Percentiles rank a stretch among this genome's conserved stretches.
These are phyloP conservation scores for Neotoxoptera formosana DNA, from an alignment of 1,140 invertebrate species.

Conservation along the genomic window DNA sequence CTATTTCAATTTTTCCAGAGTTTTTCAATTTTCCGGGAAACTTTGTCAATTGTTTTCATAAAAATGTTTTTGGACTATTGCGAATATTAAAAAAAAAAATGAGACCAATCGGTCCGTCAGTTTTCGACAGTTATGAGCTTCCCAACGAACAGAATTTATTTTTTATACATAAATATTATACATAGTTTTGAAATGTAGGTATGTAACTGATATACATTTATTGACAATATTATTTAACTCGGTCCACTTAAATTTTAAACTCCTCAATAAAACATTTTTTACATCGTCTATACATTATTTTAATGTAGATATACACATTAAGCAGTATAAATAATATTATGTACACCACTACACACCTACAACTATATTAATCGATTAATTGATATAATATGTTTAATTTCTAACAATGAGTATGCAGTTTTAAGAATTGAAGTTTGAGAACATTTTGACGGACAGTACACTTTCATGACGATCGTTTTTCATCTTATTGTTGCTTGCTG, in stretches of 20 bases:
- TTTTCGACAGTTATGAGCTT: too few relatives aligned
- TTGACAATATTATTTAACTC: neutral
- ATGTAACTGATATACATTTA: too few relatives aligned
- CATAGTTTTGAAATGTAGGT: too few relatives aligned
- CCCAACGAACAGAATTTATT: too few relatives aligned
- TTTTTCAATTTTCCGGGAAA: too few relatives aligned
- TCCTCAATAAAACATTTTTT: neutral
- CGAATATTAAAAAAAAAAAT: too few relatives aligned
- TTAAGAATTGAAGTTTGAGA: neutral
- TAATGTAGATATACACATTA: neutral
- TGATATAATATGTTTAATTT: neutral
- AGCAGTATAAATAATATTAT: too few relatives aligned
- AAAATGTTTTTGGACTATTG: too few relatives aligned
- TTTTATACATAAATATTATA: too few relatives aligned
- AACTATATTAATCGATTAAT: neutral
- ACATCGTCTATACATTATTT: neutral
- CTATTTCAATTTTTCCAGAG: too few relatives aligned
- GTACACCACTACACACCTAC: neutral
- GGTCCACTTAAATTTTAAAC: neutral
- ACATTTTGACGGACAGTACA: neutral
- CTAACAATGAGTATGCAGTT: neutral
- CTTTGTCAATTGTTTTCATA: too few relatives aligned
- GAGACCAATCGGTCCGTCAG: too few relatives aligned
- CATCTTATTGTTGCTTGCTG: neutral
- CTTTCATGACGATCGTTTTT: neutral